Conservation (phyloP, 2,113 vertebrate species). For the Brachyistius frenatus region DNA sequence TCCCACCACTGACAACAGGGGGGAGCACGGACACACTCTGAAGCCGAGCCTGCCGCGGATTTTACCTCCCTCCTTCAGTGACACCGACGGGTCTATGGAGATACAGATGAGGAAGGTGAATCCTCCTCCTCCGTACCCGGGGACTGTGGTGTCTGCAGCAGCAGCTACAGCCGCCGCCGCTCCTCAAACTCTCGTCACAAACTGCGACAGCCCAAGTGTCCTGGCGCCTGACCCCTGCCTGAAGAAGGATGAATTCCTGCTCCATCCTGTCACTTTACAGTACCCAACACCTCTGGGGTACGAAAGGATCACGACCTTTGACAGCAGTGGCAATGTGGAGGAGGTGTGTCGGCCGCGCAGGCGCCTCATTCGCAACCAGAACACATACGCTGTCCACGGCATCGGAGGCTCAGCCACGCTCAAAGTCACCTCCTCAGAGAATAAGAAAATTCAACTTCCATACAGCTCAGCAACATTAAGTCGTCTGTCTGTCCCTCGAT, state of each 20-base stretch:
- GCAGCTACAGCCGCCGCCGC: constrained; percentile 67
- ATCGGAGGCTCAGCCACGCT: constrained; percentile 93
- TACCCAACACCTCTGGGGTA: constrained; percentile 95
- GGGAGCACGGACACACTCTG: constrained; percentile 87
- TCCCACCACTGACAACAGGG: constrained; percentile 80
- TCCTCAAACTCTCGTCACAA: constrained; percentile 81
- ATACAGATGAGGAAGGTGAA: constrained; percentile 91
- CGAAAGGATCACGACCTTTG: constrained; percentile 97
- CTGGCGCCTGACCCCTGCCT: constrained; percentile 87
- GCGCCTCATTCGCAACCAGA: constrained; percentile 91
- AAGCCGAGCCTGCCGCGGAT: constrained; percentile 80
- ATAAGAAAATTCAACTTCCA: constrained; percentile 92
- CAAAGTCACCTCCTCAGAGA: constrained; percentile 92
- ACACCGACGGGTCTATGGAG: constrained; percentile 87
- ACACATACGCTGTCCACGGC: constrained; percentile 89
- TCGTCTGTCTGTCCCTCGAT: constrained; percentile 93
- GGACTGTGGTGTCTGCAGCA: constrained; percentile 87
- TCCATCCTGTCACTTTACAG: constrained; percentile 87
- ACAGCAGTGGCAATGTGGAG: constrained; percentile 98
- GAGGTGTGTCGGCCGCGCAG: constrained; percentile 96
- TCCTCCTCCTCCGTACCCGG: constrained; percentile 92
- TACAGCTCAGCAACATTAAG: constrained; percentile 95
- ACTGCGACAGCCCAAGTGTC: constrained; percentile 82
- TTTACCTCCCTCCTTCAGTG: constrained; percentile 83
- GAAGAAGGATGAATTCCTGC: constrained; percentile 93